A percentile compares a stretch with the other conserved stretches of the same genome.
Conservation (phyloP, 2,888 invertebrate genomes). For the Cephus pulcher region DNA sequence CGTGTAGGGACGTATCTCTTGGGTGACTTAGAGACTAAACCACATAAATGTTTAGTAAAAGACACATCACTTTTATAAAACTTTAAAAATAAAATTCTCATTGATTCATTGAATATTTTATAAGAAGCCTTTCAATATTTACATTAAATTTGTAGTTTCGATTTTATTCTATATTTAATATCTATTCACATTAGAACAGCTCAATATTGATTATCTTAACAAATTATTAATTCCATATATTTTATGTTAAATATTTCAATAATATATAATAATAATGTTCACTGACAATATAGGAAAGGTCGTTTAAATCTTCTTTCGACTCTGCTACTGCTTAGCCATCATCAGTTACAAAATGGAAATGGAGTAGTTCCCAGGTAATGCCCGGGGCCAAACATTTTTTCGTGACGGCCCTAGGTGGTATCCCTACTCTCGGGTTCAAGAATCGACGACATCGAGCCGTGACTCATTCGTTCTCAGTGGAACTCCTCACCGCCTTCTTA, state of each 20-base stretch:
- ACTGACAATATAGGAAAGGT: neutral
- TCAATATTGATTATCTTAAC: neutral
- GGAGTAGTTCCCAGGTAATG: neutral
- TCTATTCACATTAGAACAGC: neutral
- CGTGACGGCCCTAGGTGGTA: slow-evolving; percentile 4
- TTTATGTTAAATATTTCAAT: neutral
- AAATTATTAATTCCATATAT: neutral
- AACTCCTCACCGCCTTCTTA: slow-evolving; percentile 7
- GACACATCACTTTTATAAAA: neutral
- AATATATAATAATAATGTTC: neutral
- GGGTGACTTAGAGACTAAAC: neutral
- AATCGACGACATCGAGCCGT: slow-evolving; percentile 27
- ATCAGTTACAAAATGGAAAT: neutral
- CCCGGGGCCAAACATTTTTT: neutral
- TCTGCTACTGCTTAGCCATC: neutral
- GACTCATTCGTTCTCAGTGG: slow-evolving; percentile 38
- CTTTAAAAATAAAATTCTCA: neutral
- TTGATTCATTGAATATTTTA: neutral
- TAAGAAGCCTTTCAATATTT: neutral
- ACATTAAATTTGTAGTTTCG: too few relatives aligned
- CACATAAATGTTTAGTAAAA: neutral
- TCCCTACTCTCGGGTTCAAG: slow-evolving; percentile 13
- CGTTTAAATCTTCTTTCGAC: neutral
- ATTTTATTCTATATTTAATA: too few relatives aligned
- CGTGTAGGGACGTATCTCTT: neutral